Percentiles rank a stretch among this genome's conserved stretches.
Conservation (phyloP, 2,113 vertebrate species). For the Rostratula benghalensis region DNA sequence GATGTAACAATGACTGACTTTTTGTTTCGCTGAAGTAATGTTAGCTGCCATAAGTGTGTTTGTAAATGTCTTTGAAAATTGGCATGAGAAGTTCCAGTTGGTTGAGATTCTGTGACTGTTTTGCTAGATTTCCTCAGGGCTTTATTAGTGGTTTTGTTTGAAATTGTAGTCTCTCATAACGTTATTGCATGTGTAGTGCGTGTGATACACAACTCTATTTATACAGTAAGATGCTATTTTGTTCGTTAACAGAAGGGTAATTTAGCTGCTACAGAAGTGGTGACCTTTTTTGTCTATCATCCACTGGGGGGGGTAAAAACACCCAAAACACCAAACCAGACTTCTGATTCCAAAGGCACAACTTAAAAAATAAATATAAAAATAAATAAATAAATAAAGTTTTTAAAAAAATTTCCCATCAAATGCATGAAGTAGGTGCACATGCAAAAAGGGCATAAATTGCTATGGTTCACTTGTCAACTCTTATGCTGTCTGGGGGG, state of each 20-base stretch:
- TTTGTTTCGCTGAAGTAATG: background rate
- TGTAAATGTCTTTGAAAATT: background rate
- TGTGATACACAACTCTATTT: background rate
- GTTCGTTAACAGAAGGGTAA: background rate
- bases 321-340: background rate
- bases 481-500: background rate
- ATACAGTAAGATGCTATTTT: background rate
- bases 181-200: background rate
- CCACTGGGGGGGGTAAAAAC: background rate
- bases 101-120: background rate
- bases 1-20: background rate
- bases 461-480: conserved; percentile 46
- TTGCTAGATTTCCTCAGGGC: background rate
- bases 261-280: background rate
- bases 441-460: background rate
- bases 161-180: background rate
- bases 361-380: too few species aligned
- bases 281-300: background rate
- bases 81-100: background rate
- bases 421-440: background rate
- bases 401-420: background rate
- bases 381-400: background rate
- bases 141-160: background rate
- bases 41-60: background rate
- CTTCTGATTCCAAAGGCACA: background rate